Conservation (phyloP, 2,888 invertebrate genomes). For the Machimus rusticus region DNA sequence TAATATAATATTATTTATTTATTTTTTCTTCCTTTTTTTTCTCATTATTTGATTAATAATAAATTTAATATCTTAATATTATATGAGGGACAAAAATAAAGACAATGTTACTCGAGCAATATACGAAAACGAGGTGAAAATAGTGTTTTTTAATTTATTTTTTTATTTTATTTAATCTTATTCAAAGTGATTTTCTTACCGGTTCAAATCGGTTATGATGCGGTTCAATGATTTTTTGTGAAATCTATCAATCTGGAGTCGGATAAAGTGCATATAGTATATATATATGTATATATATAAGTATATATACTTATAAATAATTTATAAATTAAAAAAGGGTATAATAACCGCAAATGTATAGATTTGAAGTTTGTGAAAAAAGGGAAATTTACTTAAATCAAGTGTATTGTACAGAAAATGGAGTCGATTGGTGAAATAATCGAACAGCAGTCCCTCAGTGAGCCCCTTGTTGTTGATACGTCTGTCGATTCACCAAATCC, state of each 20-base stretch:
- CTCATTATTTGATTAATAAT: neutral
- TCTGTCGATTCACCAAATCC: conserved; percentile 64
- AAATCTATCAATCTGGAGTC: neutral
- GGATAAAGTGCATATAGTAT: neutral
- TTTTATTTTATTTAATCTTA: neutral
- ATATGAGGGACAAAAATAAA: neutral
- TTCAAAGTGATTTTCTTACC: neutral
- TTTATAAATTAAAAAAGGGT: neutral
- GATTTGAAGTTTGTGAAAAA: neutral
- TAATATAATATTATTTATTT: neutral
- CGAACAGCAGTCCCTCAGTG: conserved; percentile 67
- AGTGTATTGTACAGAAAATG: conserved; percentile 56
- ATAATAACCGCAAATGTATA: conserved; percentile 6
- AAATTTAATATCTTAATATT: too few relatives aligned
- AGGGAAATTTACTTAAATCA: neutral
- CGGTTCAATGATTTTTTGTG: neutral
- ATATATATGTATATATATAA: neutral
- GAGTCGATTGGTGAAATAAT: conserved; percentile 70
- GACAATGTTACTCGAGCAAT: neutral
- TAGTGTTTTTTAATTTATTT: neutral
- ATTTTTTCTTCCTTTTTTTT: neutral
- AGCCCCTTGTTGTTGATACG: conserved; percentile 62
- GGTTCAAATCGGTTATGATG: neutral
- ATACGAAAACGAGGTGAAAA: neutral
- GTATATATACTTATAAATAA: neutral